Evolutionary conservation across 2,113 vertebrate species (phyloP).

Genomic region (Lamprotornis superbus): DNA sequence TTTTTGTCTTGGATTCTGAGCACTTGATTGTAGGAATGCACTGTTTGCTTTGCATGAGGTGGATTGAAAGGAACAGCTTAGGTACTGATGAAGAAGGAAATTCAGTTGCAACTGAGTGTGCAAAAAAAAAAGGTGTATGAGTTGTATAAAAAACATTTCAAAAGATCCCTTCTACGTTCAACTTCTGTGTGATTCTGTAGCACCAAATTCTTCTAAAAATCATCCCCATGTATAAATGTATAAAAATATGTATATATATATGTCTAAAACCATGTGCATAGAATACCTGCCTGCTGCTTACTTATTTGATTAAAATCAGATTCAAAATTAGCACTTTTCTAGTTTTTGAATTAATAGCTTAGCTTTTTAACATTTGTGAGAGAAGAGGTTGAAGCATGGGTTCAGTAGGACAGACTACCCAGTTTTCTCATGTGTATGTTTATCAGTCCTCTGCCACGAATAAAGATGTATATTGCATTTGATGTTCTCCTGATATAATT

Average conservation of each 20-base stretch:
- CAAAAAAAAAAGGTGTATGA: background rate
- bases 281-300: background rate
- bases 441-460: background rate
- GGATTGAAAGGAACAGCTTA: background rate
- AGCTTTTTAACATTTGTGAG: background rate
- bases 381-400: fast-evolving
- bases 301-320: background rate
- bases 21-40: background rate
- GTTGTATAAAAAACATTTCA: background rate
- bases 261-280: background rate
- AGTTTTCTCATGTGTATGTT: background rate
- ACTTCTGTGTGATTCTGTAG: background rate
- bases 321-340: background rate
- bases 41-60: background rate
- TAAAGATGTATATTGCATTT: background rate
- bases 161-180: background rate
- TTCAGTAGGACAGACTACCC: background rate
- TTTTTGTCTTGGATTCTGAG: background rate
- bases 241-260: background rate
- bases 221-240: background rate
- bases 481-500: background rate
- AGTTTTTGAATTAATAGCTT: background rate
- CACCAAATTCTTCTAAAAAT: background rate
- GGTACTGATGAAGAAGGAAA: background rate
- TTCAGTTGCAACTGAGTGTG: background rate